Conservation (phyloP, 2,888 invertebrate genomes). For the Hydropsyche betteni region DNA sequence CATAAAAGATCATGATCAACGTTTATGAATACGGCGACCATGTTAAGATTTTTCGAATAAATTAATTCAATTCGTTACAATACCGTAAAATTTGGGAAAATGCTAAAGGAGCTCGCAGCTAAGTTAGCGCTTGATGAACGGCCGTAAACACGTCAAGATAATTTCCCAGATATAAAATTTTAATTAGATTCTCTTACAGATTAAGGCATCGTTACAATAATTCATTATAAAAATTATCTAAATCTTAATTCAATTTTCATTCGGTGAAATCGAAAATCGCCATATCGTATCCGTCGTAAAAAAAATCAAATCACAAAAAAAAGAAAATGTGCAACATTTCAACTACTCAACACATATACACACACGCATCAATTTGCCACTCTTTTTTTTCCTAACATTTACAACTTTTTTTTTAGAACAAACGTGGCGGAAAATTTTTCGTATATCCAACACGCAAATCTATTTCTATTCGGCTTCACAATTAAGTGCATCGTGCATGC, state of each 20-base stretch:
- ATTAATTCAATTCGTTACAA: too few species aligned
- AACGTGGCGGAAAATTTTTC: slow-evolving; percentile 13
- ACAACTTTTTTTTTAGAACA: neutral
- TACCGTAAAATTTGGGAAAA: neutral
- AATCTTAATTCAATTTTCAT: slow-evolving; percentile 22
- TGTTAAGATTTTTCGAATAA: too few species aligned
- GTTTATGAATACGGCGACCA: too few species aligned
- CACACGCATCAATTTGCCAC: slow-evolving; percentile 6
- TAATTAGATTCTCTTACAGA: slow-evolving; percentile 27
- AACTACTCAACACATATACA: neutral
- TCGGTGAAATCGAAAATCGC: slow-evolving; percentile 23
- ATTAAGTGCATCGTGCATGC: slow-evolving; percentile 37
- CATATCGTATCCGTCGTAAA: neutral
- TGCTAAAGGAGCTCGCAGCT: neutral
- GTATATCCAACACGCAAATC: slow-evolving; percentile 24
- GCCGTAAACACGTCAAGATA: slow-evolving; percentile 28
- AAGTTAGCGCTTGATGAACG: slow-evolving; percentile 29
- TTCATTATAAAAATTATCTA: slow-evolving; percentile 19
- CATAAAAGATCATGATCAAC: too few species aligned
- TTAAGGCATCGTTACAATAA: slow-evolving; percentile 12
- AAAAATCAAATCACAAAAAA: neutral
- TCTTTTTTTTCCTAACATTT: slow-evolving; percentile 8
- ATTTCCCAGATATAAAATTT: slow-evolving; percentile 24
- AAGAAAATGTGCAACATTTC: slow-evolving; percentile 9
- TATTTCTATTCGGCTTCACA: slow-evolving; percentile 21